A percentile compares a stretch with the other conserved stretches of the same genome.
Evolutionary conservation across 2,113 vertebrate species (phyloP).

Genomic region (Isichthys henryi): DNA sequence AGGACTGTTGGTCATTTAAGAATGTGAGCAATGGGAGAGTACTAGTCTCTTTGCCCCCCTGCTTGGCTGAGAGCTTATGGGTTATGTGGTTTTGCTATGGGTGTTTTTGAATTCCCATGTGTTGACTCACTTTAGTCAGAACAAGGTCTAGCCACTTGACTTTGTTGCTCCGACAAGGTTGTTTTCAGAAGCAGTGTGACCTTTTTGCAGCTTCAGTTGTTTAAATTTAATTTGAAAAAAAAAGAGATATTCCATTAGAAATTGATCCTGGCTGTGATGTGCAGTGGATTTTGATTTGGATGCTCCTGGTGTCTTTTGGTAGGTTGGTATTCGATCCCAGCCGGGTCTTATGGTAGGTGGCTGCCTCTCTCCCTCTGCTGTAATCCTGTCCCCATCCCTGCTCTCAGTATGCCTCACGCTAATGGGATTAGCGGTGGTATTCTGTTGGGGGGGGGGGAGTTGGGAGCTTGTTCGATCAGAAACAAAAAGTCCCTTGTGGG

Average conservation of each 20-base stretch:
- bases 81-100: background rate
- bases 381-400: background rate
- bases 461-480: background rate
- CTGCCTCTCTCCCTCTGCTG: background rate
- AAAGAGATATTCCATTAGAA: background rate
- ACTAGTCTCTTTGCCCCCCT: background rate
- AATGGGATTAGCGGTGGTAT: background rate
- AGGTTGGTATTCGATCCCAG: background rate
- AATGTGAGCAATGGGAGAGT: background rate
- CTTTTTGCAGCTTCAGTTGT: background rate
- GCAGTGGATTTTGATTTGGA: background rate
- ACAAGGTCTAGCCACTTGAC: background rate
- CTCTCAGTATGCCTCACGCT: background rate
- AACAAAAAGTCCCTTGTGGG: slow-evolving; percentile 7
- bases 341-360: background rate
- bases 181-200: background rate
- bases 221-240: background rate
- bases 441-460: background rate
- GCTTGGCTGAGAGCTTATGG: background rate
- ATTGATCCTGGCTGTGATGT: background rate
- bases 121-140: background rate
- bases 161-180: background rate
- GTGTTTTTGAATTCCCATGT: background rate
- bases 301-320: background rate
- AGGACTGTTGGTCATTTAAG: background rate